These are phyloP conservation scores for Hoplias malabaricus DNA, from an alignment of 2,113 vertebrate species.

Conservation along the genomic window DNA sequence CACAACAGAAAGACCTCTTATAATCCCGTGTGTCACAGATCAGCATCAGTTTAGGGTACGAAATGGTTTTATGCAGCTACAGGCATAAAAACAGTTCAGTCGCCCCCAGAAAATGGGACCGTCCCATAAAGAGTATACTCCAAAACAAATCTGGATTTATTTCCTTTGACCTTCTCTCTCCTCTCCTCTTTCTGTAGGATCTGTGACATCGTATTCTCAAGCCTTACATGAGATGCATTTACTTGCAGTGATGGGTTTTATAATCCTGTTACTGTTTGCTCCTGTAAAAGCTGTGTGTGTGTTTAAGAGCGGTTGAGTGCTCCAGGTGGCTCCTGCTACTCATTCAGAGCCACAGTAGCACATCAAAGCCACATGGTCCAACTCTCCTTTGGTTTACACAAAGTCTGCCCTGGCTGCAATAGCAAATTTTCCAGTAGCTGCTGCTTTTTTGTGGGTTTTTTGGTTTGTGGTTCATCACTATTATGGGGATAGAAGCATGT, in stretches of 20 bases:
- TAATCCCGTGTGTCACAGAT: background rate
- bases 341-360: background rate
- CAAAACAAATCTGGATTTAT: too few species aligned
- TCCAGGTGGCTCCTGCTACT: background rate
- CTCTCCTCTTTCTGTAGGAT: background rate
- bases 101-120: background rate
- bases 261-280: constrained; percentile 52
- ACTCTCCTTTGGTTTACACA: too few species aligned
- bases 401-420: too few species aligned
- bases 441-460: background rate
- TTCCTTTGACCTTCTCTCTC: background rate
- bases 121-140: background rate
- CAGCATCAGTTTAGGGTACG: background rate
- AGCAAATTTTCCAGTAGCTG: too few species aligned
- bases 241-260: constrained; percentile 65
- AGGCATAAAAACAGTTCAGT: background rate
- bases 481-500: too few species aligned
- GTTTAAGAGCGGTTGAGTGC: constrained; percentile 11
- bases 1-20: background rate
- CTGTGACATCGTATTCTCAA: background rate
- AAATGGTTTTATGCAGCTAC: background rate
- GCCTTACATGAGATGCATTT: constrained; percentile 57
- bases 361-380: too few species aligned
- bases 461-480: too few species aligned
- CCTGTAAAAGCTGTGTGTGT: constrained; percentile 29